These are phyloP conservation scores for Quiscalus mexicanus DNA, from an alignment of 2,113 vertebrate genomes.

Conservation along the genomic window DNA sequence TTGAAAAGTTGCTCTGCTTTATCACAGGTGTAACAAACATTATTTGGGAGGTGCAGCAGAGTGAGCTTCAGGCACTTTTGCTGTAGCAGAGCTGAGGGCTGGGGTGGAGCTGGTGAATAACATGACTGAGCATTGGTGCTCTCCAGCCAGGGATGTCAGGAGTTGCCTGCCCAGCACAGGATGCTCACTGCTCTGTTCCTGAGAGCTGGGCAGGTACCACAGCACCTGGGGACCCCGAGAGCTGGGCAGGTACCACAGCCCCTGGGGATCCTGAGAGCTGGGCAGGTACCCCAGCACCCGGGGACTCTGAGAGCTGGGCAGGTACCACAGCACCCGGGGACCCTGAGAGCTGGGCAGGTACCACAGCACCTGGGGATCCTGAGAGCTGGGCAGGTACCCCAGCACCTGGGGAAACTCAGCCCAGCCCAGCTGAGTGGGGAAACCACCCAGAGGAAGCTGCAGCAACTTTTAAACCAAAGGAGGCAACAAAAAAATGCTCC, in stretches of 20 bases:
- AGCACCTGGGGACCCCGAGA: not conserved
- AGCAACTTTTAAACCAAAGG: not conserved
- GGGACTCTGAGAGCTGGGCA: not conserved
- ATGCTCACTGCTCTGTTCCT: not conserved
- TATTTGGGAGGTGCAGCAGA: not conserved
- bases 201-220: too few relatives aligned
- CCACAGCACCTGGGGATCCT: not conserved
- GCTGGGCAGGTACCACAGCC: not conserved
- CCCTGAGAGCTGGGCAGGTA: not conserved
- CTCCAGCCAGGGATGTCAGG: not conserved
- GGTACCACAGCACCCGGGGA: not conserved
- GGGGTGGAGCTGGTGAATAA: not conserved
- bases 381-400: not conserved
- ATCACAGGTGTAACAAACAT: not conserved
- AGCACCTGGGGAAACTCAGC: not conserved
- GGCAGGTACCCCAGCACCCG: not conserved
- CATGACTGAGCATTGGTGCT: not conserved
- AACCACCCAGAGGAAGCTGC: not conserved
- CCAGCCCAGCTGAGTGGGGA: not conserved
- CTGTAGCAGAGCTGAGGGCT: not conserved
- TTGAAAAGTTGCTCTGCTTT: not conserved
- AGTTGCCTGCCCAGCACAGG: not conserved
- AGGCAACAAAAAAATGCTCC: not conserved
- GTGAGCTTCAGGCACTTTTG: not conserved
- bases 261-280: not conserved